Conservation (phyloP, 2,113 vertebrate species). For the Phaethornis superciliosus region DNA sequence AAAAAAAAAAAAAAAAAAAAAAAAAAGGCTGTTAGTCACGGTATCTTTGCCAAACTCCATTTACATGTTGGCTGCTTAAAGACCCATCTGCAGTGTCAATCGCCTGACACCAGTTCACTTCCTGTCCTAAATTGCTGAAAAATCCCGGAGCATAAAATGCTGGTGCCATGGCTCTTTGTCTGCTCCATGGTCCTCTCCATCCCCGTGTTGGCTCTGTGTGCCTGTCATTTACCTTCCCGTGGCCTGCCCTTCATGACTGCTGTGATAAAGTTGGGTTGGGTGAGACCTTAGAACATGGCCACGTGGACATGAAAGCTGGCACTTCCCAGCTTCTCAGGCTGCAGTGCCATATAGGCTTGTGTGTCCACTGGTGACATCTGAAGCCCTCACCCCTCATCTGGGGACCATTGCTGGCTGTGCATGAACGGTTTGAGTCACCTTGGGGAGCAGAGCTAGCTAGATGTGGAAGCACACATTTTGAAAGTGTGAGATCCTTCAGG, state of each 20-base stretch:
- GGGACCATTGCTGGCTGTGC: background rate
- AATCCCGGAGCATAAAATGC: background rate
- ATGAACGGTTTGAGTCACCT: background rate
- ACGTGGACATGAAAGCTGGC: background rate
- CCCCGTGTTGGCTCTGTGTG: rapidly evolving
- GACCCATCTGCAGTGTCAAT: conserved; percentile 50
- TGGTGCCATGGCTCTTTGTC: rapidly evolving
- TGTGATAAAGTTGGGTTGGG: background rate
- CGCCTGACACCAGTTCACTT: conserved; percentile 26
- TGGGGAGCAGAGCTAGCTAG: background rate
- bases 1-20: background rate
- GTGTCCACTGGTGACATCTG: background rate
- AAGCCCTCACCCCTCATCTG: background rate
- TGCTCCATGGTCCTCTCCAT: background rate
- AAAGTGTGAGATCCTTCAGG: conserved; percentile 10
- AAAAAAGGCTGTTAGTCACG: background rate
- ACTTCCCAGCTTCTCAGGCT: background rate
- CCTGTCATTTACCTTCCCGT: background rate
- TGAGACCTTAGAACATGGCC: background rate
- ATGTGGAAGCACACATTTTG: background rate
- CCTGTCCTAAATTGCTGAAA: conserved; percentile 54
- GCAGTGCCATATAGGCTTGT: rapidly evolving
- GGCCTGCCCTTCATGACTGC: background rate
- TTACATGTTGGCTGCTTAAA: conserved; percentile 58
- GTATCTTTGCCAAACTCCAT: conserved; percentile 55